phyloP scores from a whole-genome alignment of 2,113 vertebrate genomes.

The Leucoraja erinaceus region DNA sequence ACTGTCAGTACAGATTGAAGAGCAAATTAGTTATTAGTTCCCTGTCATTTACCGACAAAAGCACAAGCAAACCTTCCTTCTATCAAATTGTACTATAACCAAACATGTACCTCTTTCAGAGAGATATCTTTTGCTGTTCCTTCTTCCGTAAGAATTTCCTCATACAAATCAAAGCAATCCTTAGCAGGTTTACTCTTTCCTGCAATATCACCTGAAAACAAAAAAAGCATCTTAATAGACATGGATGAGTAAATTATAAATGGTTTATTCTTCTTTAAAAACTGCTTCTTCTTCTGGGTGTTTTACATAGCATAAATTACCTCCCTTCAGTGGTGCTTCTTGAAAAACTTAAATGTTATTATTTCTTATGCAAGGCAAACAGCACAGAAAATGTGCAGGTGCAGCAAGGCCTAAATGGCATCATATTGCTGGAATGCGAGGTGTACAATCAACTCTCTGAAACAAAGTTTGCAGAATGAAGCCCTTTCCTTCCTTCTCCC shows the following conservation, averaged over 20 bases:
- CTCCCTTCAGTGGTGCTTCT: neutral
- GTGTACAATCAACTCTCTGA: neutral
- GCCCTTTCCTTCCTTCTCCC: too few species aligned
- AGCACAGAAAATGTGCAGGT: neutral
- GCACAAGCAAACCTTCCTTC: neutral
- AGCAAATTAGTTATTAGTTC: neutral
- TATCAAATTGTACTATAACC: neutral
- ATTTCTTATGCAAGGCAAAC: neutral
- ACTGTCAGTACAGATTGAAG: neutral
- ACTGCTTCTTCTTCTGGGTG: neutral
- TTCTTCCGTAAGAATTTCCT: conserved; percentile 85
- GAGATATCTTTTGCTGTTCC: conserved; percentile 73
- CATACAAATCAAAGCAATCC: conserved; percentile 84
- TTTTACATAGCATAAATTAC: neutral
- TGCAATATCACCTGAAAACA: neutral
- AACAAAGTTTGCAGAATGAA: neutral
- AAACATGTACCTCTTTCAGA: conserved; percentile 66
- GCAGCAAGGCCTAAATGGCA: neutral
- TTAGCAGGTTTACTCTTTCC: conserved; percentile 47
- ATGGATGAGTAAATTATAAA: neutral
- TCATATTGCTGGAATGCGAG: neutral
- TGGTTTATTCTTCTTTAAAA: neutral
- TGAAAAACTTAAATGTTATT: neutral
- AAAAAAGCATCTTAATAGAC: neutral
- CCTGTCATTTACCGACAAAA: neutral